Conservation (phyloP, 2,797 vertebrate species). For the Xenopus petersii region DNA sequence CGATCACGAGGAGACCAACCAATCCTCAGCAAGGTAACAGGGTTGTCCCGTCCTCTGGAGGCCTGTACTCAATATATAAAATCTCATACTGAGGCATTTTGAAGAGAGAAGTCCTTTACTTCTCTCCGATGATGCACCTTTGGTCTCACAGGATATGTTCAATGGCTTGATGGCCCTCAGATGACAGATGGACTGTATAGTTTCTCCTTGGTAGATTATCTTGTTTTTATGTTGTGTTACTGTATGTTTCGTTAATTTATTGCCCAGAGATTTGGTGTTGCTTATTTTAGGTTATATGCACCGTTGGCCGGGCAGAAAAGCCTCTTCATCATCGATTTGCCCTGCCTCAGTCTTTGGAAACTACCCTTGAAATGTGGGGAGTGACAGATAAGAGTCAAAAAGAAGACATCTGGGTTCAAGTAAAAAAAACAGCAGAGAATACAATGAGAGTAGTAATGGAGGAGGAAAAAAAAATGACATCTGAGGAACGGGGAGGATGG, state of each 20-base stretch:
- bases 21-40: constrained; percentile 66
- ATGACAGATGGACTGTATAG: constrained; percentile 3
- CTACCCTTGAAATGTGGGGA: constrained; percentile 63
- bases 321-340: constrained; percentile 60
- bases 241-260: no score
- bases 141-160: constrained; percentile 17
- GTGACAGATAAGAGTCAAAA: constrained; percentile 55
- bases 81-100: constrained; percentile 29
- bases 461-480: constrained; percentile 60
- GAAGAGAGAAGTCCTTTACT: constrained; percentile 35
- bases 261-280: no score
- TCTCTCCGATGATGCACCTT: background rate
- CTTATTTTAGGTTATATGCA: constrained; percentile 63
- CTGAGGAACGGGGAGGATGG: constrained; percentile 61
- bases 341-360: constrained; percentile 64
- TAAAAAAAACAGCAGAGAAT: constrained; percentile 58
- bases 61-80: constrained; percentile 24
- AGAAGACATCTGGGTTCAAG: constrained; percentile 52
- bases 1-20: constrained; percentile 66
- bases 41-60: constrained; percentile 8
- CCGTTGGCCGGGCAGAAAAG: constrained; percentile 58
- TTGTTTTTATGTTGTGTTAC: no score
- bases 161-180: constrained; percentile 12
- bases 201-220: background rate
- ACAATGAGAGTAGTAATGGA: constrained; percentile 60